Evolutionary conservation across 2,888 invertebrate genomes (phyloP).

Genomic region (Brachypalpus laphriformis): DNA sequence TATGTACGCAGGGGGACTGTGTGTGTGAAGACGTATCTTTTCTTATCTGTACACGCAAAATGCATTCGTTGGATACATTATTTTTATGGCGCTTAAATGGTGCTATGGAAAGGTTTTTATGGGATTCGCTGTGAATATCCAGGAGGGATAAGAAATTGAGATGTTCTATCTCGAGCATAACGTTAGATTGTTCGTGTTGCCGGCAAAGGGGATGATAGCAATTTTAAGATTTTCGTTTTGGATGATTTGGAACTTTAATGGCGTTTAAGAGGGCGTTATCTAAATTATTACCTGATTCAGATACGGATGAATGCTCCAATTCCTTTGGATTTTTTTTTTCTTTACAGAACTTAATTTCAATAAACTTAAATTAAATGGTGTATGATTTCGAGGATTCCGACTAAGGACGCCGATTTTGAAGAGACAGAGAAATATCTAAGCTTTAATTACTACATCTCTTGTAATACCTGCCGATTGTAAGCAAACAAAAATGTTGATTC

Average conservation of each 20-base stretch:
- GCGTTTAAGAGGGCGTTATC: slow-evolving; percentile 66
- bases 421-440: too few relatives aligned
- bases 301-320: slow-evolving; percentile 46
- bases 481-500: background rate
- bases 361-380: background rate
- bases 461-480: background rate
- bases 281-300: slow-evolving; percentile 59
- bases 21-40: slow-evolving; percentile 54
- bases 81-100: slow-evolving; percentile 58
- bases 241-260: slow-evolving; percentile 60
- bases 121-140: slow-evolving; percentile 21
- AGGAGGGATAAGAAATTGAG: slow-evolving; percentile 50
- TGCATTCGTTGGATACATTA: slow-evolving; percentile 66
- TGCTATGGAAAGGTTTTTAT: slow-evolving; percentile 24
- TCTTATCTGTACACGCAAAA: slow-evolving; percentile 72
- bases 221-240: slow-evolving; percentile 50
- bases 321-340: slow-evolving; percentile 5
- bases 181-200: background rate
- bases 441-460: too few relatives aligned
- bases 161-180: slow-evolving; percentile 38
- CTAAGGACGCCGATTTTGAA: too few relatives aligned
- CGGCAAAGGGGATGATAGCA: background rate
- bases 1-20: background rate
- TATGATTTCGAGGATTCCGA: background rate
- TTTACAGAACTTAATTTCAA: background rate